Evolutionary conservation across 2,113 vertebrate species (phyloP).

Genomic region (Oncorhynchus tshawytscha): DNA sequence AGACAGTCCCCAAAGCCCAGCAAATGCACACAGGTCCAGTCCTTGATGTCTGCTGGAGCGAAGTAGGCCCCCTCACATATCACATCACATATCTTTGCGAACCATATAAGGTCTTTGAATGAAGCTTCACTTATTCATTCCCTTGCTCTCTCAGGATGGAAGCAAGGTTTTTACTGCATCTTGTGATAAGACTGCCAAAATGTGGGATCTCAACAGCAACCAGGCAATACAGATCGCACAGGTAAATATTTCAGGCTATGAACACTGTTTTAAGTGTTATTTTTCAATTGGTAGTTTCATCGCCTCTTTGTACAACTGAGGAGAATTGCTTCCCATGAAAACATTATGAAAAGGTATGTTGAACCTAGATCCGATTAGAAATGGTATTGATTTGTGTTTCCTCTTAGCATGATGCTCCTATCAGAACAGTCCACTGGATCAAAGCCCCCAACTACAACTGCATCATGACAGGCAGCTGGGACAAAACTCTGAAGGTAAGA

Average conservation of each 20-base stretch:
- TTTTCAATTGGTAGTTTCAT: neutral
- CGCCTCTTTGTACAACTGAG: neutral
- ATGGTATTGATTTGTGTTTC: neutral
- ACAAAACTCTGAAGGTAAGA: constrained; percentile 91
- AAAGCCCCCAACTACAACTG: constrained; percentile 98
- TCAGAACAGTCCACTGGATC: constrained; percentile 97
- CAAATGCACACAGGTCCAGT: constrained; percentile 98
- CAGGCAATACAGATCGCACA: constrained; percentile 98
- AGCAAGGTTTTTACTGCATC: constrained; percentile 98
- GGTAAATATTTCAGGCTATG: constrained; percentile 60
- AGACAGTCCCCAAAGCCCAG: constrained; percentile 98
- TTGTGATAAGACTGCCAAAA: constrained; percentile 98
- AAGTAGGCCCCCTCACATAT: constrained; percentile 74
- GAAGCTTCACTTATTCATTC: constrained; percentile 13
- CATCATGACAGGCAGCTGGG: constrained; percentile 98
- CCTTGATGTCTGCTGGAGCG: constrained; percentile 94
- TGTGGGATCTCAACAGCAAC: constrained; percentile 99
- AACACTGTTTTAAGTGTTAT: neutral
- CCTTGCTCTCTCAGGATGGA: constrained; percentile 81
- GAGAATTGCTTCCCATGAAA: neutral
- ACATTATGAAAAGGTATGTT: neutral
- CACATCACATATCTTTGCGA: neutral
- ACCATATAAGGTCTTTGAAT: neutral
- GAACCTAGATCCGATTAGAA: neutral
- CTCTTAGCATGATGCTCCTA: constrained; percentile 91